Conservation (phyloP, 2,797 vertebrate genomes). For the Chrosomus eos region DNA sequence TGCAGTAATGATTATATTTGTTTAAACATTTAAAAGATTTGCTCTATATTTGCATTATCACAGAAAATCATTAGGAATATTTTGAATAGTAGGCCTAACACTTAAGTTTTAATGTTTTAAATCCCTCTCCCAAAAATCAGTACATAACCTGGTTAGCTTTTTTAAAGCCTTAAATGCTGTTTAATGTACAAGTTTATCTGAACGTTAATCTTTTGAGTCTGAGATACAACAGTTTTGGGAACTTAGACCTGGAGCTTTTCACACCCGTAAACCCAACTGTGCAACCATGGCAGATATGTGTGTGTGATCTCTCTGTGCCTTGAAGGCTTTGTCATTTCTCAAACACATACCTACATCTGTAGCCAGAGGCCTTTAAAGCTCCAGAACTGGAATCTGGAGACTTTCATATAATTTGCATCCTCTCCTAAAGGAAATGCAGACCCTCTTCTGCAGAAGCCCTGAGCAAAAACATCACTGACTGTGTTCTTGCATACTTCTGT, state of each 20-base stretch:
- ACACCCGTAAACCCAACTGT: slow-evolving; percentile 24
- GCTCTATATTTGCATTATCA: neutral
- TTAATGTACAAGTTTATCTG: neutral
- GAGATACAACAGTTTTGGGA: neutral
- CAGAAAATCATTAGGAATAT: neutral
- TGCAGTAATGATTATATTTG: no score
- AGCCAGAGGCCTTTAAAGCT: slow-evolving; percentile 48
- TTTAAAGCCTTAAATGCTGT: neutral
- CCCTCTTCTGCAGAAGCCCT: slow-evolving; percentile 34
- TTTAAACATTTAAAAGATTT: neutral
- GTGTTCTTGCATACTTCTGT: slow-evolving; percentile 58
- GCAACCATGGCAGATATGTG: slow-evolving; percentile 26
- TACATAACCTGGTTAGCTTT: neutral
- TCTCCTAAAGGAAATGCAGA: slow-evolving; percentile 59
- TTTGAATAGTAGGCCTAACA: neutral
- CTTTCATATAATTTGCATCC: slow-evolving; percentile 63
- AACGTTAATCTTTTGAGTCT: neutral
- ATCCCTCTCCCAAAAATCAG: neutral
- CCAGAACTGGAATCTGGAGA: slow-evolving; percentile 63
- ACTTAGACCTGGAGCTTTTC: neutral
- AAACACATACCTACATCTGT: slow-evolving; percentile 62
- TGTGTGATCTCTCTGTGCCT: slow-evolving; percentile 36
- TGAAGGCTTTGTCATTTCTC: slow-evolving; percentile 48
- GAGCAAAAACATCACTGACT: slow-evolving; percentile 38
- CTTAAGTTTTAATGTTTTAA: neutral